Conservation (phyloP, 2,888 invertebrate genomes). For the Diachrysia chrysitis region DNA sequence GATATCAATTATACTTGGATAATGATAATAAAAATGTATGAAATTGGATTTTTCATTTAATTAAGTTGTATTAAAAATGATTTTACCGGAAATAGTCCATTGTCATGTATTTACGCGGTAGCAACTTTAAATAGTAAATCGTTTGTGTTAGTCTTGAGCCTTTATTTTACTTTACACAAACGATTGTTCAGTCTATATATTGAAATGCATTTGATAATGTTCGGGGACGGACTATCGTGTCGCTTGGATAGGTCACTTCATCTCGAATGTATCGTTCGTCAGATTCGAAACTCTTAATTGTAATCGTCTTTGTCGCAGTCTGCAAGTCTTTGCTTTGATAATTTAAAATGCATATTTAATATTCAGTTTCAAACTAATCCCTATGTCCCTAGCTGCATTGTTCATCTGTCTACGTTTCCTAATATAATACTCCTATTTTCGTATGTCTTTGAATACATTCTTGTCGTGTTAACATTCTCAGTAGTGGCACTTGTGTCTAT, state of each 20-base stretch:
- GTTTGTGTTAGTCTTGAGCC: slow-evolving; percentile 20
- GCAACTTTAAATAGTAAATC: slow-evolving; percentile 3
- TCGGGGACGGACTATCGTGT: slow-evolving; percentile 75
- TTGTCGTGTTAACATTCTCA: slow-evolving; percentile 58
- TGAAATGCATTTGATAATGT: slow-evolving; percentile 70
- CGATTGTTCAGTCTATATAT: slow-evolving; percentile 64
- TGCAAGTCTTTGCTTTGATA: slow-evolving; percentile 17
- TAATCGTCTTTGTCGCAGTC: slow-evolving; percentile 53
- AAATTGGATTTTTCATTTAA: slow-evolving; percentile 8
- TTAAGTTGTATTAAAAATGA: slow-evolving; percentile 32
- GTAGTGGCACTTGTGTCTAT: slow-evolving; percentile 80
- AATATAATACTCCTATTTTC: slow-evolving; percentile 54
- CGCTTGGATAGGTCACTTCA: slow-evolving; percentile 25
- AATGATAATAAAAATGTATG: not conserved
- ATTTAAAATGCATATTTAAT: slow-evolving; percentile 47
- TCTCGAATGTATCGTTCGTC: slow-evolving; percentile 54
- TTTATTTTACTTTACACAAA: slow-evolving; percentile 21
- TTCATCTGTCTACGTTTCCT: slow-evolving; percentile 52
- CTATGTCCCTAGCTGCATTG: slow-evolving; percentile 60
- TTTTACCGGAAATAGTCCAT: slow-evolving; percentile 5
- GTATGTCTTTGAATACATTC: slow-evolving; percentile 48
- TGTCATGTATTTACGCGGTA: slow-evolving; percentile 20
- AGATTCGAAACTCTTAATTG: slow-evolving; percentile 54
- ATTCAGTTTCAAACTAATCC: slow-evolving; percentile 51
- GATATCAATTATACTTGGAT: not conserved